phyloP scores from a whole-genome alignment of 2,113 vertebrate genomes.

The Forbesichthys papilliferus region DNA sequence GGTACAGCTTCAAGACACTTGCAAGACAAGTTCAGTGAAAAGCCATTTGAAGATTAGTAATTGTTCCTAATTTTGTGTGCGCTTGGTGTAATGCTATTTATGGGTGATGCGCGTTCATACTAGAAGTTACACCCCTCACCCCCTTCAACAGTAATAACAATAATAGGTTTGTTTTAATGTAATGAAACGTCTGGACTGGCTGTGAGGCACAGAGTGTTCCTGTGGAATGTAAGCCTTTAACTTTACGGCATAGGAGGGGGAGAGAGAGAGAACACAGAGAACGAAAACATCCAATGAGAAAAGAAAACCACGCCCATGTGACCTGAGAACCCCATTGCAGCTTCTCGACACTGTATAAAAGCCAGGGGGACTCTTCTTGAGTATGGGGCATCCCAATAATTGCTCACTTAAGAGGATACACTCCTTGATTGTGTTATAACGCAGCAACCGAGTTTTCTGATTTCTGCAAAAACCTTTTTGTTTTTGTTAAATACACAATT shows the following conservation, averaged over 20 bases:
- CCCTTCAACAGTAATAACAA: too few relatives aligned
- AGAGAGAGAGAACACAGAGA: not conserved
- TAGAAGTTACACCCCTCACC: too few relatives aligned
- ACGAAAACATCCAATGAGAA: slow-evolving; percentile 14
- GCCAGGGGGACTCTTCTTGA: not conserved
- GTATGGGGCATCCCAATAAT: not conserved
- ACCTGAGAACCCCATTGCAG: not conserved
- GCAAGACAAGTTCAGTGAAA: too few relatives aligned
- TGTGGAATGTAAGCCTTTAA: slow-evolving; percentile 34
- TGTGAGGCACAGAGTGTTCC: slow-evolving; percentile 5
- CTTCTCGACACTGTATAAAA: not conserved
- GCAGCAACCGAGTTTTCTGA: too few relatives aligned
- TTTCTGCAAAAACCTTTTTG: not conserved
- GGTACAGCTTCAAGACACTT: too few relatives aligned
- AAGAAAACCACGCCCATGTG: slow-evolving; percentile 20
- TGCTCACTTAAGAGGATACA: too few relatives aligned
- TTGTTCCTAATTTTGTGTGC: too few relatives aligned
- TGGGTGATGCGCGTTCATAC: too few relatives aligned
- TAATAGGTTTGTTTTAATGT: too few relatives aligned
- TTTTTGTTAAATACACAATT: not conserved
- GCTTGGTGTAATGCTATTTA: too few relatives aligned
- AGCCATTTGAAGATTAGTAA: too few relatives aligned
- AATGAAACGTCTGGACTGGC: not conserved
- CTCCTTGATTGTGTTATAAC: too few relatives aligned
- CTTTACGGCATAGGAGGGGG: not conserved